These are phyloP conservation scores for Serranochromis macrocephalus DNA, from an alignment of 2,113 vertebrate species.

Conservation along the genomic window DNA sequence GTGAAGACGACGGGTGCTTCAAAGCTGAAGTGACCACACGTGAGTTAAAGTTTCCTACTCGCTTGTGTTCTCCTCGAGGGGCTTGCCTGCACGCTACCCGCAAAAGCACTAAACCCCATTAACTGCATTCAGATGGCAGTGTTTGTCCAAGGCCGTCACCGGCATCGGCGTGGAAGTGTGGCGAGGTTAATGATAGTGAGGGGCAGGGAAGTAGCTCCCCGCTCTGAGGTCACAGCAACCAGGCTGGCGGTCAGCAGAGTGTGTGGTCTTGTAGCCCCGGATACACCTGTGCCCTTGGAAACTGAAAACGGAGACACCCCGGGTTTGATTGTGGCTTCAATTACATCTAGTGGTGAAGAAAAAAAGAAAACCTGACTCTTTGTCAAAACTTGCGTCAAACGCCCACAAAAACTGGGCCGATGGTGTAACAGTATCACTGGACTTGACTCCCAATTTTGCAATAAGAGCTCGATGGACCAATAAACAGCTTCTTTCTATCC, in stretches of 20 bases:
- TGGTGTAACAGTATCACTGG: not conserved
- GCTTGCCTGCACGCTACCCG: constrained; percentile 43
- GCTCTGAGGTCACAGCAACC: constrained; percentile 46
- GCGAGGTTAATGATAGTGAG: constrained; percentile 63
- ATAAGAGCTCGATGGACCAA: not conserved
- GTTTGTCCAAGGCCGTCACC: constrained; percentile 64
- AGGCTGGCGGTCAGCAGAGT: constrained; percentile 42
- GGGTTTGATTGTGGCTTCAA: constrained; percentile 22
- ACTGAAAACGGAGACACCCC: constrained; percentile 29
- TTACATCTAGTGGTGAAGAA: constrained; percentile 6
- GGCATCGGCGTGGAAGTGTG: constrained; percentile 51
- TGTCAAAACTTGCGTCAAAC: not conserved
- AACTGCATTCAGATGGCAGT: constrained; percentile 65
- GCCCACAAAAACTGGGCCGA: not conserved
- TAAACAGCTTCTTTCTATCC: not conserved
- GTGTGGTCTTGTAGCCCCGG: constrained; percentile 57
- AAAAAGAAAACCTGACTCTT: not conserved
- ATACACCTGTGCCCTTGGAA: constrained; percentile 62
- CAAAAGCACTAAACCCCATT: constrained; percentile 38
- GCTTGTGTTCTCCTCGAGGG: constrained; percentile 22
- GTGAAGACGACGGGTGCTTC: constrained; percentile 45
- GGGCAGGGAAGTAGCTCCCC: constrained; percentile 29
- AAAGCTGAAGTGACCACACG: constrained; percentile 63
- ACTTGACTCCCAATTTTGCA: not conserved
- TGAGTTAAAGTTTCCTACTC: constrained; percentile 68